phyloP scores from a whole-genome alignment of 1,140 invertebrate genomes.

The Pomacea maculata region DNA sequence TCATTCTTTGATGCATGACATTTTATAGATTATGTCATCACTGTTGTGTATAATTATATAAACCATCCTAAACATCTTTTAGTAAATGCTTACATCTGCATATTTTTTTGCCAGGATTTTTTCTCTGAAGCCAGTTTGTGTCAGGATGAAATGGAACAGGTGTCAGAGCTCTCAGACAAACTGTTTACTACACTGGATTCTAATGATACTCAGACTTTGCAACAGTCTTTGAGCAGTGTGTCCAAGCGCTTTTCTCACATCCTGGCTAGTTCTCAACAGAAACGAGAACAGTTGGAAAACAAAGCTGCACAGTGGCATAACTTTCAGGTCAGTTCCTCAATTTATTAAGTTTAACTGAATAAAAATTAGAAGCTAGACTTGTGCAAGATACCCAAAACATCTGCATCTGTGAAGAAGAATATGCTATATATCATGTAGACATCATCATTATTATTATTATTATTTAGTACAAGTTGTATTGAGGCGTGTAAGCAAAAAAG shows the following conservation, averaged over 20 bases:
- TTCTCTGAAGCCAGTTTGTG: slow-evolving; percentile 57
- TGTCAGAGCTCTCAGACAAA: slow-evolving; percentile 53
- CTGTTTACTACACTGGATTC: slow-evolving; percentile 54
- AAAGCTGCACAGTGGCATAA: slow-evolving; percentile 51
- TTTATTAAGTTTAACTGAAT: slow-evolving; percentile 2
- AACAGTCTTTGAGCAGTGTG: slow-evolving; percentile 52
- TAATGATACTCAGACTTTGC: slow-evolving; percentile 58
- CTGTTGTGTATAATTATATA: too few relatives aligned
- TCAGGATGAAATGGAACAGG: slow-evolving; percentile 59
- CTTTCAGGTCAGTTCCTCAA: slow-evolving; percentile 42
- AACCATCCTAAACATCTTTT: too few relatives aligned
- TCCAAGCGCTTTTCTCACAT: slow-evolving; percentile 50
- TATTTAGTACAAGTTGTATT: not conserved
- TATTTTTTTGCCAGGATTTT: slow-evolving; percentile 49
- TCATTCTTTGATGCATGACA: too few relatives aligned
- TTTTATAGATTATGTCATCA: too few relatives aligned
- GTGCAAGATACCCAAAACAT: too few relatives aligned
- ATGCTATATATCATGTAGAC: not conserved
- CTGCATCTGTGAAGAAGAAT: too few relatives aligned
- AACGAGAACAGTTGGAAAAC: slow-evolving; percentile 46
- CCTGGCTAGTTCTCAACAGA: slow-evolving; percentile 45
- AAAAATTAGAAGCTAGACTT: too few relatives aligned
- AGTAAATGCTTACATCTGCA: too few relatives aligned
- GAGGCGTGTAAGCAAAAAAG: not conserved
- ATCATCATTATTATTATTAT: not conserved